Base-by-base conservation (phyloP, 2,888 invertebrate genomes). In the Lingula anatina region DNA sequence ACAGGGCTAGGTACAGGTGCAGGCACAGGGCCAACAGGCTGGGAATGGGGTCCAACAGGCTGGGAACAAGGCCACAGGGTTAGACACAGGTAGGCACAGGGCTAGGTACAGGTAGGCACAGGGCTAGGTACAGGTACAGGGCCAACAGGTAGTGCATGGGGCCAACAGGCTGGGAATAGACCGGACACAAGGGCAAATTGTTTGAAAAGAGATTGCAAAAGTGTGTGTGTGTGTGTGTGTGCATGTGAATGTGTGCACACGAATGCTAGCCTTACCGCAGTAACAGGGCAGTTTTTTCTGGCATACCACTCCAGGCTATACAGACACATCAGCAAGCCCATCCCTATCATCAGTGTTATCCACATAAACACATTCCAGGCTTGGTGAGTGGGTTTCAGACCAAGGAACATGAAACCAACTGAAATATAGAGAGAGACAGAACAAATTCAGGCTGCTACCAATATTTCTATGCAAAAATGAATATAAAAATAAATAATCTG, bases 281-380 rank as follows among this genome's bases (percentile, higher is more conserved):
- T 65, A 3, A 80, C 79, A 0, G 85, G 85, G 65, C 89, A 88
- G 75, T 90, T 89, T 47, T 79, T 76, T 41, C 90, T 81, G 0
- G 91, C 89, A 71, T 86, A 91, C 80, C 83, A 88, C 78, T 97
- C 96, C 83, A 92, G 86, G 24, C 86, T 81, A 73, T 93, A 94
- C 2, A 89, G 71, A 63, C 86, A 86, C 71, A 86, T 81, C n/a
- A 88, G 73, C 2, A 86, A 61, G 53, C 90, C 89, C 57, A 84
- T 86, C 45, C 95, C 96, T 18, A 86, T 77, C 49, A 87, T 85
- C 48, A 94, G 80, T 0, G 84, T 78, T 41, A 88, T 82, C 91
- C 92, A 94, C 71, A 96, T 81, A 47, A 91, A 79, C n/a, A 91
- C 80, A 72, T 95, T 95, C 61, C 73, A 73, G 46, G 67, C 65